phyloP scores from a whole-genome alignment of 2,888 invertebrate species.

The Litoditis marina region DNA sequence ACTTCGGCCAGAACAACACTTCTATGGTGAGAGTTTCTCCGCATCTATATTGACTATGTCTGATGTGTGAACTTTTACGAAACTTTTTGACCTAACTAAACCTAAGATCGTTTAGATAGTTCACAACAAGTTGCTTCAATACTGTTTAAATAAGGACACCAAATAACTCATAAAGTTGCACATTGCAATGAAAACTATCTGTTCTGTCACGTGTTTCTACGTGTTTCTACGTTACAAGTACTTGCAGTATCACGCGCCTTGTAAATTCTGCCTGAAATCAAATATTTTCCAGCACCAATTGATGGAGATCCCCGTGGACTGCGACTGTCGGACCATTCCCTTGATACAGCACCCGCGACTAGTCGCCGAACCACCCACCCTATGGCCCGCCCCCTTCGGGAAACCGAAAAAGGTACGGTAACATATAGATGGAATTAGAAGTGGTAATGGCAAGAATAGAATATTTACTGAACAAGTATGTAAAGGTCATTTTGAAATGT shows the following conservation, averaged over 20 bases:
- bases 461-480: neutral
- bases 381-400: constrained; percentile 54
- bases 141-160: no score
- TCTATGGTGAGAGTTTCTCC: constrained; percentile 33
- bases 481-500: no score
- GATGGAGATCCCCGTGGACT: constrained; percentile 52
- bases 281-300: constrained; percentile 35
- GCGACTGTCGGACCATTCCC: constrained; percentile 52
- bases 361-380: constrained; percentile 40
- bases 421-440: neutral
- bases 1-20: constrained; percentile 44
- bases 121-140: no score
- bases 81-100: no score
- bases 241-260: no score
- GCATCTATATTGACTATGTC: no score
- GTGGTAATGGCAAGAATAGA: neutral
- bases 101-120: no score
- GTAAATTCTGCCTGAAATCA: no score
- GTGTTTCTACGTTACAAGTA: no score
- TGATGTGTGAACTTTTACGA: no score
- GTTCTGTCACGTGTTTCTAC: no score
- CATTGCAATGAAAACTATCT: no score
- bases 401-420: constrained; percentile 40
- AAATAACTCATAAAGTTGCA: neutral
- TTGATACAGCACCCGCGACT: constrained; percentile 49